These are phyloP conservation scores for Bubo bubo DNA, from an alignment of 2,113 vertebrate species.

Conservation along the genomic window DNA sequence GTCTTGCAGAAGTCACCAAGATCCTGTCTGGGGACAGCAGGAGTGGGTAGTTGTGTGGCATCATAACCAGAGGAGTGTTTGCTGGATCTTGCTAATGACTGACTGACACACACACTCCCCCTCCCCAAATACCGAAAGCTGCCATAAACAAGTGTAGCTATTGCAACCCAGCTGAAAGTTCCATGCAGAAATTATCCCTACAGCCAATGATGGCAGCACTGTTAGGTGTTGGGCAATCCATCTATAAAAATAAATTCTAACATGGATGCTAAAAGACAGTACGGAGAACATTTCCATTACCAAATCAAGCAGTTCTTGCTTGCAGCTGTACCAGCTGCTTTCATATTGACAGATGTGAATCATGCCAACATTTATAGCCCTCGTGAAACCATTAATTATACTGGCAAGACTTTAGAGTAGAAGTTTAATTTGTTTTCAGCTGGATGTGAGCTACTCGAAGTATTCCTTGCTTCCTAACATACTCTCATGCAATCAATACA, in stretches of 20 bases:
- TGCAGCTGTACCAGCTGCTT: conserved; percentile 50
- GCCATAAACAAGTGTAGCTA: background rate
- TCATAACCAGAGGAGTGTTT: background rate
- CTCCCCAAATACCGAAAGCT: background rate
- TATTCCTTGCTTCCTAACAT: conserved; percentile 16
- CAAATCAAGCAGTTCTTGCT: conserved; percentile 30
- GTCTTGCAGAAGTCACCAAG: background rate
- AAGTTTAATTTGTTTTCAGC: conserved; percentile 58
- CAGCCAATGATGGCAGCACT: background rate
- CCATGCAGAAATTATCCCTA: background rate
- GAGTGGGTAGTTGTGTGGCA: background rate
- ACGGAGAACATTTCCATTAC: conserved; percentile 33
- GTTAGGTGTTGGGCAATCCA: background rate
- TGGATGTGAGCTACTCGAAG: background rate
- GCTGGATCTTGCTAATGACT: background rate
- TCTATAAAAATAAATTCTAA: background rate
- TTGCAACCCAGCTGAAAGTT: background rate
- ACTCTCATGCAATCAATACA: background rate
- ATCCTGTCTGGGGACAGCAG: background rate
- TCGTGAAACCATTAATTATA: conserved; percentile 51
- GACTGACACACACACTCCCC: fast-evolving
- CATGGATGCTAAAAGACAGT: background rate
- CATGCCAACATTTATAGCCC: conserved; percentile 18
- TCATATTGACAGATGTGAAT: conserved; percentile 40
- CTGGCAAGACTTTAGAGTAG: conserved; percentile 17